These are phyloP conservation scores for Calliopsis andreniformis DNA, from an alignment of 1,140 invertebrate species.

Conservation along the genomic window DNA sequence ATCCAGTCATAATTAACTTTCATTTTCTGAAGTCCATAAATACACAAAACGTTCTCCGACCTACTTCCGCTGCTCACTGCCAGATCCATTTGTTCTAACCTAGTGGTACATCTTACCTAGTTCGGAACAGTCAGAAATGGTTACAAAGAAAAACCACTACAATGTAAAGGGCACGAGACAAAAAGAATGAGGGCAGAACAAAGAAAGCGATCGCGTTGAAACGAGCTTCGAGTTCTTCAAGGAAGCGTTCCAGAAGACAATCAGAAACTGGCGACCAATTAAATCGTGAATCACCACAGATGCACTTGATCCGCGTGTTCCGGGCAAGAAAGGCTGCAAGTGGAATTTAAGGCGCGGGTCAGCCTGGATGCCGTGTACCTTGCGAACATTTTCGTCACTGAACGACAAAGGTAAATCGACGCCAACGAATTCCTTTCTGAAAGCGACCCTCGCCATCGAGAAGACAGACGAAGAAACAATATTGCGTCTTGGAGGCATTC, in stretches of 20 bases:
- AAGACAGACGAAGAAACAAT: conserved; percentile 67
- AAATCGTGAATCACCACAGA: conserved; percentile 46
- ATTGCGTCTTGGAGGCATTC: conserved; percentile 61
- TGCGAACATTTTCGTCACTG: conserved; percentile 43
- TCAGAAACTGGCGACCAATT: conserved; percentile 50
- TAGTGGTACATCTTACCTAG: conserved; percentile 21
- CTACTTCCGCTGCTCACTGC: too few species aligned
- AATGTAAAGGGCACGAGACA: not conserved
- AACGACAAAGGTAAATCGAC: conserved; percentile 42
- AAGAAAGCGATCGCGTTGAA: conserved; percentile 42
- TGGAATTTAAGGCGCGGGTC: conserved; percentile 54
- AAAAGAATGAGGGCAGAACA: conserved; percentile 3
- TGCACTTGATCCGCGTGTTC: conserved; percentile 41
- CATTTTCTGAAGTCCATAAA: too few species aligned
- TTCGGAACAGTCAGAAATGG: conserved; percentile 3
- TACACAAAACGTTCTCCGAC: too few species aligned
- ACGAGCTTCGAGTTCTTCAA: conserved; percentile 41
- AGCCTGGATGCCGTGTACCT: conserved; percentile 23
- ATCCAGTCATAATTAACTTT: too few species aligned
- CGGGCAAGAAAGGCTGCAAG: conserved; percentile 22
- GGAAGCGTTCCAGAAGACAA: conserved; percentile 44
- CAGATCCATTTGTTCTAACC: too few species aligned
- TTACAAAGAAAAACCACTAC: conserved; percentile 20
- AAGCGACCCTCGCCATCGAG: conserved; percentile 48
- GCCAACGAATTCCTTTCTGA: not conserved